Conservation (phyloP, 1,140 invertebrate species). For the Plutomurus gul region DNA sequence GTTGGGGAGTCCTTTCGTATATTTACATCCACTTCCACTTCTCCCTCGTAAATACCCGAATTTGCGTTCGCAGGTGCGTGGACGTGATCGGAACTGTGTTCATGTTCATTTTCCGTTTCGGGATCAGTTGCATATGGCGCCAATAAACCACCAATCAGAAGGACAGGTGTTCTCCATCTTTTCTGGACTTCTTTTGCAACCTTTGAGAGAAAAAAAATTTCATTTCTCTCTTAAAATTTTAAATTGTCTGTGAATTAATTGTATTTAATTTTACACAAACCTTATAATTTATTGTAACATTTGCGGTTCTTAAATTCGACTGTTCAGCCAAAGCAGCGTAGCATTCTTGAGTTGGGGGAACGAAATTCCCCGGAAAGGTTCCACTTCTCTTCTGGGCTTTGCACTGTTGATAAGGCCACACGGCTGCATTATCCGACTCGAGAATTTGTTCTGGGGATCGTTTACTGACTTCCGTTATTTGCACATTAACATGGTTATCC, state of each 20-base stretch:
- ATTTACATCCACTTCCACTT: slow-evolving; percentile 31
- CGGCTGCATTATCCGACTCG: not conserved
- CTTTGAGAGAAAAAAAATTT: not conserved
- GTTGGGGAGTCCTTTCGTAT: slow-evolving; percentile 8
- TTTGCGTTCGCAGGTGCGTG: not conserved
- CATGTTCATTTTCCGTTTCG: not conserved
- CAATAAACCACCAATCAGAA: not conserved
- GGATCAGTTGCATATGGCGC: not conserved
- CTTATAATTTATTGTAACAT: slow-evolving; percentile 41
- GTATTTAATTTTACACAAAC: not conserved
- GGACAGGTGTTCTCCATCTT: not conserved
- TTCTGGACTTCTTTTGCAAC: not conserved
- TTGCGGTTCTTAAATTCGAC: slow-evolving; percentile 42
- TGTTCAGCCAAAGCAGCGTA: slow-evolving; percentile 39
- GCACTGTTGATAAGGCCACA: slow-evolving; percentile 49
- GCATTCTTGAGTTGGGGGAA: slow-evolving; percentile 51
- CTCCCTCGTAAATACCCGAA: not conserved
- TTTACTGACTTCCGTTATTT: slow-evolving; percentile 21
- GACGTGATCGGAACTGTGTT: not conserved
- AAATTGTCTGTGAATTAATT: not conserved
- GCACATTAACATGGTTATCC: slow-evolving; percentile 30
- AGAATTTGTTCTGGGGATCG: slow-evolving; percentile 31
- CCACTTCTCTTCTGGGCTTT: slow-evolving; percentile 40
- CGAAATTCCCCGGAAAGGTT: slow-evolving; percentile 40
- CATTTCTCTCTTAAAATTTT: not conserved